Percentiles rank a stretch among this genome's conserved stretches.
Evolutionary conservation across 35 echinoderm and acorn worm species (phyloP).

Genomic region (Lytechinus variegatus): DNA sequence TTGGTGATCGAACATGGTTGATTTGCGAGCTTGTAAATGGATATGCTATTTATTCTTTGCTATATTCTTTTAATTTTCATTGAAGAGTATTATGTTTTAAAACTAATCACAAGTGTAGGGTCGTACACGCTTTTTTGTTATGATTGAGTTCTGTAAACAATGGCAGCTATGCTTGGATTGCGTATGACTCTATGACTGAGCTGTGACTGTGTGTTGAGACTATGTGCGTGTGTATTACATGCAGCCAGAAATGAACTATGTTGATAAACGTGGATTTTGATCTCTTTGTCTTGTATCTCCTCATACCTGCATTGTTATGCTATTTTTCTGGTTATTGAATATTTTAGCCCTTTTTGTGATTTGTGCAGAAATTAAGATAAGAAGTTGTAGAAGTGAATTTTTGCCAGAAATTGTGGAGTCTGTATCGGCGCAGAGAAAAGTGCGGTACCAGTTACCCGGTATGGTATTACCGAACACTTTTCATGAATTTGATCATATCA

Average conservation of each 20-base stretch:
- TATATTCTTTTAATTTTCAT: background rate
- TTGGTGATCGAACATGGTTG: background rate
- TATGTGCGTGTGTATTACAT: background rate
- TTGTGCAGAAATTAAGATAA: too few species aligned
- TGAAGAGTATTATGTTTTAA: background rate
- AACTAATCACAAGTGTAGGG: background rate
- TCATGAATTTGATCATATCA: too few species aligned
- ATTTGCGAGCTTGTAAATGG: background rate
- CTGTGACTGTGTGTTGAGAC: background rate
- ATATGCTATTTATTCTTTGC: background rate
- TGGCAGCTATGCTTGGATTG: background rate
- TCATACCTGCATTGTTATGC: too few species aligned
- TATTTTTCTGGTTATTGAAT: too few species aligned
- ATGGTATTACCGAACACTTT: too few species aligned
- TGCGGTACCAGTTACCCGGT: too few species aligned
- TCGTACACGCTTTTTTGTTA: slow-evolving; percentile 43
- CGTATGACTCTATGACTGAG: background rate
- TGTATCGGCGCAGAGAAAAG: too few species aligned
- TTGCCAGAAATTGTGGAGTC: background rate
- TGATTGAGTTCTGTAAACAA: slow-evolving; percentile 49
- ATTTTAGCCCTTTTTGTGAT: too few species aligned
- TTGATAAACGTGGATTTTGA: background rate
- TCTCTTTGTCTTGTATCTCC: too few species aligned
- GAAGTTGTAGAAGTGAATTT: too few species aligned
- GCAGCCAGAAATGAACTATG: background rate